Base-by-base conservation (phyloP, 1,140 invertebrate genomes). In the Drosophila punjabiensis region DNA sequence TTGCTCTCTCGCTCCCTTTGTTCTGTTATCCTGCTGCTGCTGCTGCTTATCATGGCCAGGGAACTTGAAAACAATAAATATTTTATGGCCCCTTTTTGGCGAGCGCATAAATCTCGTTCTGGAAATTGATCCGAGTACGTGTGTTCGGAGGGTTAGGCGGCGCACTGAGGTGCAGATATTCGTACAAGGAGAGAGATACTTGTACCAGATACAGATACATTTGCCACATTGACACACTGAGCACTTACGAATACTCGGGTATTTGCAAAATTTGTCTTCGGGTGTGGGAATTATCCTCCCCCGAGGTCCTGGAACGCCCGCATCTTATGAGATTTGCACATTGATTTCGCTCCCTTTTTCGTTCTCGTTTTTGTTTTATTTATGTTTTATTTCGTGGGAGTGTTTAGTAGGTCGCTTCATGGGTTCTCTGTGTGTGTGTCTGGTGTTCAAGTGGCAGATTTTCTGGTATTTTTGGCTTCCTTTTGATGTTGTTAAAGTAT, bases 61-160 rank as follows among this genome's bases (percentile, higher is more conserved):
- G 58, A 86, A 82, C 79, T 87, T 84, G 75, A 84, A 83, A 88
- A 87, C 84, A 87, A 87, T 87, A 89, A 87, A 87, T 87, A 87
- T 88, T 89, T 87, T 87, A 87, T 84, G 78, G 77, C 52, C 61
- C 66, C 77, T 86, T 76, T 83, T 84, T 81, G 73, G 84, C 56
- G 61, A 69, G 55, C 73, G 77, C 85, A 87, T 87, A 87, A 87
- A 87, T 87, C 84, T 87, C 60, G 55, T 77, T 59, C 65, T 68
- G 77, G 73, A 87, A 87, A 87, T 88, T 88, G 83, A 87, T 87
- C 86, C 84, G 60, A 76, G 50, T 65, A 73, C 50, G 52, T 55
- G 45, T 60, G 63, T 52, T 62, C 58, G 45, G 55, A 62, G 63
- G 64, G 45, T 56, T 68, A 68, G 52, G 41, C 33, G 33, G 59